Evolutionary conservation across 2,888 invertebrate species (phyloP), one percentile per base, ranked within the genome.

Genomic region (Eubasilissa splendida): DNA sequence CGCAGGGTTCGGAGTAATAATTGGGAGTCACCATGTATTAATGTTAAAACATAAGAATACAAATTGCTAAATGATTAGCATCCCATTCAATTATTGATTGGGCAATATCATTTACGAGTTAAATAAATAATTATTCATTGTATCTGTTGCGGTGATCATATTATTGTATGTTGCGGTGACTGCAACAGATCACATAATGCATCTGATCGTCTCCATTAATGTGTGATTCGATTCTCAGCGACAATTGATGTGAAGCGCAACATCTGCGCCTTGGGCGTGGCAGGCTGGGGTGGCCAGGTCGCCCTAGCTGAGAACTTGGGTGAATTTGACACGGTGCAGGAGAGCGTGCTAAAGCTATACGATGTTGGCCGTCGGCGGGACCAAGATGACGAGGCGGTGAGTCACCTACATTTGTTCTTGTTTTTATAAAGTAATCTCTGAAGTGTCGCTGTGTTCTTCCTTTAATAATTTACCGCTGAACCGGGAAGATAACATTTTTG

Each of bases 201-300:
- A 3, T 63, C 63, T 3, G 22, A 31, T 31, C 11, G 22, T 59
- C 12, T 59, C 9, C 8, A 31, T 63, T 7, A 22, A 5, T 52
- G 12, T 42, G 9, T 14, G 52, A 12, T 31, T 68, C 50, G 52
- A 5, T 68, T 3, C 50, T 31, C 90, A 94, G 97, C 98, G 0
- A 99, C 98, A 0, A 94, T 97, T 84, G 98, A 99, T 89, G 96
- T 97, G 22, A 97, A 97, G 87, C 93, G 95, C 83, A 96, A 95
- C 85, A 96, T 99, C 78, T 95, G 96, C 87, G 96, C 96, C 86
- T 89, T 99, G 84, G 94, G 95, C 80, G 94, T 96, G 80, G 96
- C 97, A 85, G 92, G 93, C 68, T 93, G 92, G 86, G 98, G 98
- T 85, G 95, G 95, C 53, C 96, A 96, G 88, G 94, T 99, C 83